Conservation (phyloP, 2,888 invertebrate species). For the Parnassius mnemosyne region DNA sequence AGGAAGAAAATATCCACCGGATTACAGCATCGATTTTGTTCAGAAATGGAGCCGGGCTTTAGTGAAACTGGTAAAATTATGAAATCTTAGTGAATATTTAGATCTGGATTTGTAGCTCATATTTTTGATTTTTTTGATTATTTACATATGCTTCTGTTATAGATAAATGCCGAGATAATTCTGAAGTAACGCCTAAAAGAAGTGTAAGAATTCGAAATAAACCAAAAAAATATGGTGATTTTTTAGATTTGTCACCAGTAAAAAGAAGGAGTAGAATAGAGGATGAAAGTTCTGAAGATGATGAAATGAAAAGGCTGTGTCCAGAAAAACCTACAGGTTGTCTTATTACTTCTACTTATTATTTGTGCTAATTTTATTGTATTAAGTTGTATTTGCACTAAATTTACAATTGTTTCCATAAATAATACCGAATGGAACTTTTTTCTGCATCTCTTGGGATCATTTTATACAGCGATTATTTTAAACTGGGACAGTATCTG, state of each 20-base stretch:
- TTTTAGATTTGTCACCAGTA: slow-evolving; percentile 47
- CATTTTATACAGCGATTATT: too few relatives aligned
- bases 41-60: slow-evolving; percentile 8
- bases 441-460: too few relatives aligned
- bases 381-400: too few relatives aligned
- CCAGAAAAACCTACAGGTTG: slow-evolving; percentile 60
- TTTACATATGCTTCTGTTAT: not conserved
- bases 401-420: too few relatives aligned
- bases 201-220: slow-evolving; percentile 53
- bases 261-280: slow-evolving; percentile 42
- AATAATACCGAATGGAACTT: too few relatives aligned
- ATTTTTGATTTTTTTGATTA: not conserved
- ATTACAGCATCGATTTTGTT: not conserved
- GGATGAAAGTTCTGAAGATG: slow-evolving; percentile 50
- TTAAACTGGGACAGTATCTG: too few relatives aligned
- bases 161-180: slow-evolving; percentile 30
- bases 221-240: slow-evolving; percentile 67
- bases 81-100: too few relatives aligned
- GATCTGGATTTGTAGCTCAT: not conserved
- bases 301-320: slow-evolving; percentile 33
- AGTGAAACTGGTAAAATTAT: slow-evolving; percentile 13
- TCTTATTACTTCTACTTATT: too few relatives aligned
- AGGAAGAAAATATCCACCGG: slow-evolving; percentile 11
- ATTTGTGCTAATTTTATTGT: too few relatives aligned
- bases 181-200: slow-evolving; percentile 49